A percentile compares a stretch with the other conserved stretches of the same genome.
Evolutionary conservation across 2,797 vertebrate species (phyloP).

Genomic region (Hyperoplus lanceolatus): DNA sequence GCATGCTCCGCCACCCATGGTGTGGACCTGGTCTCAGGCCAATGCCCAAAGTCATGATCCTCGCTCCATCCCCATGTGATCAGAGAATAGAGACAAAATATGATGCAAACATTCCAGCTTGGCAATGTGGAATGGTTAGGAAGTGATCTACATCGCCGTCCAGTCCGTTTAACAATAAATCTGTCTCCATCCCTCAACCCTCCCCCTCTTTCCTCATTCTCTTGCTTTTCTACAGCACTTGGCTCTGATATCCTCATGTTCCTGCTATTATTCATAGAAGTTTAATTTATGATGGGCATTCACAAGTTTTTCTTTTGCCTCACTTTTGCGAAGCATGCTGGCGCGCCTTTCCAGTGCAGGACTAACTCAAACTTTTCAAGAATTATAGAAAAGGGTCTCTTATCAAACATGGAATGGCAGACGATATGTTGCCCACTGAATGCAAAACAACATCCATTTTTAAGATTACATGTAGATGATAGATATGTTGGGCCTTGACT

Average conservation of each 20-base stretch:
- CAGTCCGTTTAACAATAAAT: slow-evolving; percentile 64
- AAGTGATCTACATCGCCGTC: slow-evolving; percentile 58
- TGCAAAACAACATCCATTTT: slow-evolving; percentile 19
- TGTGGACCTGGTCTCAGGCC: slow-evolving; percentile 49
- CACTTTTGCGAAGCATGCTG: slow-evolving; percentile 39
- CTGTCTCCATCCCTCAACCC: slow-evolving; percentile 57
- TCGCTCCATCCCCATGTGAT: slow-evolving; percentile 52
- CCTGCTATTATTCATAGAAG: slow-evolving; percentile 62
- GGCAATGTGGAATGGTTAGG: slow-evolving; percentile 47
- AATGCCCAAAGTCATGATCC: slow-evolving; percentile 48
- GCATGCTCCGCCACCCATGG: slow-evolving; percentile 54
- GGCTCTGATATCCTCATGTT: slow-evolving; percentile 48
- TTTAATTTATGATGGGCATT: slow-evolving; percentile 74
- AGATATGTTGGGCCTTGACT: background rate
- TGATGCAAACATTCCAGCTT: slow-evolving; percentile 47
- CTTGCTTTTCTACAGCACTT: slow-evolving; percentile 51
- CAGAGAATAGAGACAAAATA: slow-evolving; percentile 58
- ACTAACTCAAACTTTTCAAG: slow-evolving; percentile 20
- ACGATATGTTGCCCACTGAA: slow-evolving; percentile 26
- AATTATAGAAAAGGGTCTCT: slow-evolving; percentile 48
- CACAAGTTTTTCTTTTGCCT: slow-evolving; percentile 73
- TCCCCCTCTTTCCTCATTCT: slow-evolving; percentile 45
- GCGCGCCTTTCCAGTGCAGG: slow-evolving; percentile 31
- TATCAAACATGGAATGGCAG: slow-evolving; percentile 28
- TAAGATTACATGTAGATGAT: slow-evolving; percentile 19